Percentiles rank a stretch among this genome's conserved stretches.
Conservation (phyloP, 2,888 invertebrate species). For the Ametastegia equiseti region DNA sequence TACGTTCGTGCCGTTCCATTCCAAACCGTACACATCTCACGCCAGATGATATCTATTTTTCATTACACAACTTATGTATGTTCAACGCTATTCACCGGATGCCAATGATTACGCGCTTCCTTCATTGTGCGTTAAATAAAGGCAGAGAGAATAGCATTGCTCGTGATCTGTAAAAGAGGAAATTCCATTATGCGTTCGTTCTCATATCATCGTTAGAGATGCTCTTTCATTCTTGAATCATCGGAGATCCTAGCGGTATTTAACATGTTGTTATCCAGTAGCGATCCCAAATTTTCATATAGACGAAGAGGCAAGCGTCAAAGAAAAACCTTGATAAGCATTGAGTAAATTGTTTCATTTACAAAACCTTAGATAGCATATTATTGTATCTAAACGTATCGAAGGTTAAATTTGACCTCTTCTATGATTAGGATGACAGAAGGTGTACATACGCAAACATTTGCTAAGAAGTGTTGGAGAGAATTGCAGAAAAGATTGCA, state of each 20-base stretch:
- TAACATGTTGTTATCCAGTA: background rate
- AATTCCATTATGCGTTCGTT: background rate
- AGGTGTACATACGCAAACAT: background rate
- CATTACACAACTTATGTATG: background rate
- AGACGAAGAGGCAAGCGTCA: background rate
- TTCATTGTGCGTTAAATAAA: background rate
- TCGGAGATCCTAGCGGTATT: too few relatives aligned
- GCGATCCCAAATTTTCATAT: background rate
- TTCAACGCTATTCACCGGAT: background rate
- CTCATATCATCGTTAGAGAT: background rate
- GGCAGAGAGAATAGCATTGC: background rate
- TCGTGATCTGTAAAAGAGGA: background rate
- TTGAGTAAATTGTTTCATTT: background rate
- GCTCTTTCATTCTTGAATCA: background rate
- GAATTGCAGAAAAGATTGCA: background rate
- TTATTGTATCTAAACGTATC: background rate
- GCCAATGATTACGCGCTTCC: background rate
- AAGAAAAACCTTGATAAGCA: background rate
- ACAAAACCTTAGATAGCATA: background rate
- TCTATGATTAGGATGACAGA: background rate
- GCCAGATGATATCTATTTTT: background rate
- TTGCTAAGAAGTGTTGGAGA: background rate
- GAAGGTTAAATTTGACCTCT: background rate
- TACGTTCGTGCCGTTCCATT: background rate
- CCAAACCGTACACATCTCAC: background rate